Conservation (phyloP, 2,888 invertebrate species). For the Spodoptera exigua region DNA sequence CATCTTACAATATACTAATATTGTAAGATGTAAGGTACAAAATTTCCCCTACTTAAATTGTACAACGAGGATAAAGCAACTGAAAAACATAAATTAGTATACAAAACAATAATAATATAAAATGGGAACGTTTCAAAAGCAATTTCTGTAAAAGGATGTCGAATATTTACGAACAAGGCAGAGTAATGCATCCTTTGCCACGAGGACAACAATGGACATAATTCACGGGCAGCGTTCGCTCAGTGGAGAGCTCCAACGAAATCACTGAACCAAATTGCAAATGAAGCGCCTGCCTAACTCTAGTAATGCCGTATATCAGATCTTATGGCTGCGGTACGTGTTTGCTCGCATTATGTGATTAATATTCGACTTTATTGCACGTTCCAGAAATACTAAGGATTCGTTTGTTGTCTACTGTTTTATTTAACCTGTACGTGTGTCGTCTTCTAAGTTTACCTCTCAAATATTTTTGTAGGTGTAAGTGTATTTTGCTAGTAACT, state of each 20-base stretch:
- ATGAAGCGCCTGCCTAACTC: conserved; percentile 70
- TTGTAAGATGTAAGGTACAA: too few species aligned
- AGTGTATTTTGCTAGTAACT: neutral
- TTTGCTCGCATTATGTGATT: conserved; percentile 59
- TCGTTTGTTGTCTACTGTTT: conserved; percentile 26
- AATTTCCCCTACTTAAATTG: neutral
- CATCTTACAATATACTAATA: too few species aligned
- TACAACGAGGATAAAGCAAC: neutral
- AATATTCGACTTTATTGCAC: conserved; percentile 54
- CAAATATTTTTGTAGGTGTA: conserved; percentile 3
- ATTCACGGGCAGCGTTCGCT: conserved; percentile 71
- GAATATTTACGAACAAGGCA: conserved; percentile 64
- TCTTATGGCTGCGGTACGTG: conserved; percentile 59
- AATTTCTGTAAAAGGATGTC: conserved; percentile 56
- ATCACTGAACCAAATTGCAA: conserved; percentile 83
- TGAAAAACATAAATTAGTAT: conserved; percentile 33
- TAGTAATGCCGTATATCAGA: conserved; percentile 61
- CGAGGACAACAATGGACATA: conserved; percentile 77
- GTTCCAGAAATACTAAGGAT: conserved; percentile 28
- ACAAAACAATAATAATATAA: conserved; percentile 37
- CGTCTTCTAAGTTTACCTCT: neutral
- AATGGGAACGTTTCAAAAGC: conserved; percentile 45
- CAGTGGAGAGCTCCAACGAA: conserved; percentile 74
- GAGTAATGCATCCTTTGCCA: conserved; percentile 66
- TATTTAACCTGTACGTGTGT: conserved; percentile 17